Evolutionary conservation across 2,797 vertebrate genomes (phyloP), one percentile per base, ranked within the genome.

Genomic region (Manis crassicaudata): DNA sequence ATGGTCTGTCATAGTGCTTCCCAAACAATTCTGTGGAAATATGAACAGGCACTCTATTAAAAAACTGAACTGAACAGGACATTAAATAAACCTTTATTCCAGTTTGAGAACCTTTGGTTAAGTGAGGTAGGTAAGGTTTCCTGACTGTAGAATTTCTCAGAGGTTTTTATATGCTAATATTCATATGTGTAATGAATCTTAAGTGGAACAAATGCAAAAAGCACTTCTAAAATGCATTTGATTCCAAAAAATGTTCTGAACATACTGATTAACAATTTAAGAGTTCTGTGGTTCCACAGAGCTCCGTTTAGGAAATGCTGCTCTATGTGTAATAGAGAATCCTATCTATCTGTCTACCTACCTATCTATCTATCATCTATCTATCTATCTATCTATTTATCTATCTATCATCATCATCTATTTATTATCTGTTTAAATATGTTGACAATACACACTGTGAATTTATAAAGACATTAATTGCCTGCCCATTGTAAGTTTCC

Each of bases 391-490:
- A 29, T 63, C 20, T 85, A 17, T 50, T 16, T 40, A 35, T 29
- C 14, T 50, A n/a, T 46, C 25, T 73, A 13, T 35, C 35, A 7
- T 37, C 25, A 40, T 40, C 56, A 21, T 54, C 43, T 82, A 9
- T 35, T 25, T 76, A n/a, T 29, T 37, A 9, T 3, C 20, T 12
- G 5, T 29, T 7, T 79, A 83, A 67, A 43, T 90, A 37, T 72
- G 5, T 94, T 73, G 40, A 52, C 3, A 85, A 21, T 86, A 25
- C 11, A 63, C 21, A 35, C 23, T 58, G 46, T 40, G 25, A 72
- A 5, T 81, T 52, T 94, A 5, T 88, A 75, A 89, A 90, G n/a
- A 83, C 27, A 89, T 85, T 52, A 95, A 52, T 77, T 75, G 27
- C 29, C 23, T 72, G 9, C 1, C 13, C 13, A 62, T 65, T 75